Conservation (phyloP, 2,797 vertebrate genomes). For the Oreonectes daqikongensis region DNA sequence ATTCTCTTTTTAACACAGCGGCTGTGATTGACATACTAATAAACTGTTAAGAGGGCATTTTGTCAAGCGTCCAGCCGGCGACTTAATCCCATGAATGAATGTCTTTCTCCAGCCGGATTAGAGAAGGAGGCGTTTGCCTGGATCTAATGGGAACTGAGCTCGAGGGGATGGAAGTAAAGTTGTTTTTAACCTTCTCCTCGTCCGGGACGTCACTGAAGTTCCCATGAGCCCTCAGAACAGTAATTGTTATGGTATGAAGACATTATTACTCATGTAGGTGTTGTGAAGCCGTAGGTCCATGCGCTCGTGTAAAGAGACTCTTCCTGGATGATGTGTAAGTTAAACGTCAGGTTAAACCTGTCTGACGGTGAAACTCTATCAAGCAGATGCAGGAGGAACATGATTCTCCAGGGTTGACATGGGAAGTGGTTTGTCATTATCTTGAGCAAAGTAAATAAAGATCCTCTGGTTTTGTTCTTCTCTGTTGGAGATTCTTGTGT, state of each 20-base stretch:
- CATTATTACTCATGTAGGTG: slow-evolving; percentile 19
- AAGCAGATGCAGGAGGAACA: background rate
- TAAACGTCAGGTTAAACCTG: slow-evolving; percentile 10
- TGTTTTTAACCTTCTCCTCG: slow-evolving; percentile 37
- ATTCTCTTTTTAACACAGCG: slow-evolving; percentile 65
- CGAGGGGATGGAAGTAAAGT: slow-evolving; percentile 21
- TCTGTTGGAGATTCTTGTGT: background rate
- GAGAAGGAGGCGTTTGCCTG: slow-evolving; percentile 20
- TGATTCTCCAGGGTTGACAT: background rate
- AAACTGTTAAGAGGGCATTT: slow-evolving; percentile 70
- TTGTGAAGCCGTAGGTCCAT: slow-evolving; percentile 31
- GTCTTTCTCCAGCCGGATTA: slow-evolving; percentile 46
- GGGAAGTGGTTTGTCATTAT: background rate
- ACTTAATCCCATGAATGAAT: slow-evolving; percentile 69
- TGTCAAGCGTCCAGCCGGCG: slow-evolving; percentile 66
- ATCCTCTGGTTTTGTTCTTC: too few species aligned
- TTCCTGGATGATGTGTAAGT: slow-evolving; percentile 14
- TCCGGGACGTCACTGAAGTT: slow-evolving; percentile 65
- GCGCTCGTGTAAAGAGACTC: slow-evolving; percentile 16
- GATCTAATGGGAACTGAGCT: slow-evolving; percentile 17
- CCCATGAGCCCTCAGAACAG: slow-evolving; percentile 70
- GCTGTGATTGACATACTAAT: slow-evolving; percentile 78
- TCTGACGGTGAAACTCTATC: slow-evolving; percentile 8
- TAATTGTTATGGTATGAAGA: slow-evolving; percentile 39
- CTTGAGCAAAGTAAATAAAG: background rate